These are phyloP conservation scores for Cheilosia impressa DNA, from an alignment of 2,888 invertebrate genomes.

Conservation along the genomic window DNA sequence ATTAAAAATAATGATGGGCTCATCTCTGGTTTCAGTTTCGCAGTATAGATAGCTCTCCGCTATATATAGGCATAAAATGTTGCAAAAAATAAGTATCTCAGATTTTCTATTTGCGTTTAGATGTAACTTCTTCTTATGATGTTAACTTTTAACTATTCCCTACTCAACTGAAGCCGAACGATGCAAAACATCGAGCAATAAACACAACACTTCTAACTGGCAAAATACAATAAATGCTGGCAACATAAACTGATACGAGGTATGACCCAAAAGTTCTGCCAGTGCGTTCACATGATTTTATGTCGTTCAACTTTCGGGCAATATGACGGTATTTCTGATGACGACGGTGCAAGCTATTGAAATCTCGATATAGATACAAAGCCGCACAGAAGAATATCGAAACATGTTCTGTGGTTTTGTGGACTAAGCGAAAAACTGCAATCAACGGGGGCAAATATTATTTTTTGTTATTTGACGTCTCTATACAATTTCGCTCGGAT, in stretches of 20 bases:
- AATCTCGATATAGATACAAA: conserved; percentile 20
- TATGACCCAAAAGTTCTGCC: conserved; percentile 47
- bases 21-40: not conserved
- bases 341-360: conserved; percentile 15
- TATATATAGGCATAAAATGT: too few relatives aligned
- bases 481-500: conserved; percentile 27
- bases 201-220: not conserved
- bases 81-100: too few relatives aligned
- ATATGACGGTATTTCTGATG: conserved; percentile 16
- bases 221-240: not conserved
- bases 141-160: too few relatives aligned
- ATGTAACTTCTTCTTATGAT: too few relatives aligned
- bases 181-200: not conserved
- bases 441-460: conserved; percentile 18
- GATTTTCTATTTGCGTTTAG: too few relatives aligned
- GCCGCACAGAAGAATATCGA: not conserved
- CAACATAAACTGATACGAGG: not conserved
- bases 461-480: conserved; percentile 12
- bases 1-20: not conserved
- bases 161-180: not conserved
- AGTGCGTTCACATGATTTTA: conserved; percentile 58
- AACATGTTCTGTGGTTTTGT: conserved; percentile 3
- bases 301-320: conserved; percentile 48
- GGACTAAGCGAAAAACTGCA: conserved; percentile 6
- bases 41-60: not conserved